Percentiles rank a stretch among this genome's conserved stretches.
Evolutionary conservation across 1,140 invertebrate species (phyloP).

Genomic region (Macrotrachela quadricornifera): DNA sequence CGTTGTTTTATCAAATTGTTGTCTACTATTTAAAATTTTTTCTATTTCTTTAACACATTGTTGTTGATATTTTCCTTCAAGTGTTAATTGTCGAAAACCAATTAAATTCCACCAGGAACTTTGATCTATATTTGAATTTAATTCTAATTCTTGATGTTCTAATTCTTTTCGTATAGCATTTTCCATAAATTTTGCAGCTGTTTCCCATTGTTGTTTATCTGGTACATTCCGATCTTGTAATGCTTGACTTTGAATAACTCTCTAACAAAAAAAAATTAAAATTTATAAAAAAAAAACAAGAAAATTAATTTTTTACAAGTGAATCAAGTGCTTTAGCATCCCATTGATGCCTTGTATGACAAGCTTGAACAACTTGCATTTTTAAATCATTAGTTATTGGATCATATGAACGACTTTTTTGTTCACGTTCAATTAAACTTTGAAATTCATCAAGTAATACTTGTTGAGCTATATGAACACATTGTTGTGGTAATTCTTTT

Average conservation of each 20-base stretch:
- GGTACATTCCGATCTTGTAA: slow-evolving; percentile 72
- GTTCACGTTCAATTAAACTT: slow-evolving; percentile 50
- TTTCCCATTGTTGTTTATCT: slow-evolving; percentile 81
- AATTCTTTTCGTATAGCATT: slow-evolving; percentile 49
- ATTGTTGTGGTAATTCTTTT: slow-evolving; percentile 54
- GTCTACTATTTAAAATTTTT: too few relatives aligned
- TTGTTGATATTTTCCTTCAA: too few relatives aligned
- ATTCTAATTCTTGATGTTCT: too few relatives aligned
- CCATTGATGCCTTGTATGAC: slow-evolving; percentile 66
- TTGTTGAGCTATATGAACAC: slow-evolving; percentile 62
- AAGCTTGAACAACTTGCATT: slow-evolving; percentile 59
- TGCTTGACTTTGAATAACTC: slow-evolving; percentile 79
- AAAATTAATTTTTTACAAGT: slow-evolving; percentile 22
- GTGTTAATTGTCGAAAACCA: too few relatives aligned
- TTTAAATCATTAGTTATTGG: slow-evolving; percentile 75
- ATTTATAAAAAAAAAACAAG: neutral
- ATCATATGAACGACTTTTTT: slow-evolving; percentile 50
- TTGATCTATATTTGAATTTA: too few relatives aligned
- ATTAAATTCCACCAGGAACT: too few relatives aligned
- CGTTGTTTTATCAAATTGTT: too few relatives aligned
- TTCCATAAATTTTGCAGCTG: slow-evolving; percentile 69
- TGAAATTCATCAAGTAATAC: slow-evolving; percentile 63
- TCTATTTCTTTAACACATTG: too few relatives aligned
- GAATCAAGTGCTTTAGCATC: slow-evolving; percentile 55
- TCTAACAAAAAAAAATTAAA: slow-evolving; percentile 35